Conservation (phyloP, 2,888 invertebrate species). For the Onchidella celtica region DNA sequence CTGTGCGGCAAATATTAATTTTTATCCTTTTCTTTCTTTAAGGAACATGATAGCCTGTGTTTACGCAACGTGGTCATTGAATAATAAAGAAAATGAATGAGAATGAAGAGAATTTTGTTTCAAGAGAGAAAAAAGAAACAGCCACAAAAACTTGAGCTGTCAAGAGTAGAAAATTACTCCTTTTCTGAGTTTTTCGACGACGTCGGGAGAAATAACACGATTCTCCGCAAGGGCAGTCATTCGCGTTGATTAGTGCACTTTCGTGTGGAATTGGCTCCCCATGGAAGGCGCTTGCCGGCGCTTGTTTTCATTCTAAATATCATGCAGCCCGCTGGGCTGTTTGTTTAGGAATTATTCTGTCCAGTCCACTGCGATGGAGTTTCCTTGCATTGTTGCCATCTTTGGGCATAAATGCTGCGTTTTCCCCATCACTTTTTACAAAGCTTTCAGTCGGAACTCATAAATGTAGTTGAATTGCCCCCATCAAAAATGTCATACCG, state of each 20-base stretch:
- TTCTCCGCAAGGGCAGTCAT: not conserved
- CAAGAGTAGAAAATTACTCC: not conserved
- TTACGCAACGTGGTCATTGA: no score
- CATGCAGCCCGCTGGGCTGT: not conserved
- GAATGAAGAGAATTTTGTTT: no score
- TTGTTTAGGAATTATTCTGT: slow-evolving; percentile 7
- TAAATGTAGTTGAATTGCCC: no score
- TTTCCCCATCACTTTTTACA: not conserved
- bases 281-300: not conserved
- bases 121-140: no score
- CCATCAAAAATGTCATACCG: no score
- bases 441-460: no score
- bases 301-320: slow-evolving; percentile 5
- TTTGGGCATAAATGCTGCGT: not conserved
- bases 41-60: no score
- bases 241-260: not conserved
- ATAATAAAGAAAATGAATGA: no score
- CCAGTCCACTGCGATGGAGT: not conserved
- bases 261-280: slow-evolving; percentile 2
- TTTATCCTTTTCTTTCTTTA: no score
- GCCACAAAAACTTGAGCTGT: no score
- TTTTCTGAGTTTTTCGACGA: not conserved
- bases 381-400: not conserved
- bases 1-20: no score
- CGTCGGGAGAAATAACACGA: not conserved